Evolutionary conservation across 2,797 vertebrate genomes (phyloP).

Genomic region (Momotus momota): DNA sequence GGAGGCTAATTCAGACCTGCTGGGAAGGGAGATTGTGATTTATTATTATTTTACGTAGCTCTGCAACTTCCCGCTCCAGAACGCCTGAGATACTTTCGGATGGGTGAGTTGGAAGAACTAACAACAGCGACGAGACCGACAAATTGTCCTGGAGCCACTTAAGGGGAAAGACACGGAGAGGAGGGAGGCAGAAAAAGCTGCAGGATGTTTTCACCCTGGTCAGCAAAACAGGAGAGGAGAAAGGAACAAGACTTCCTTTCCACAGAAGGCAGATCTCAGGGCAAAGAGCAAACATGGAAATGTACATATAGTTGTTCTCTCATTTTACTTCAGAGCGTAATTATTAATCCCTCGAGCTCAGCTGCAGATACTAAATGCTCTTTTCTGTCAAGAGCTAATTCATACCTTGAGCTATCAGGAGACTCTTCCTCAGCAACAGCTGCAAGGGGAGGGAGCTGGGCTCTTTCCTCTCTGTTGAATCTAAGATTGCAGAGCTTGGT

Average conservation of each 20-base stretch:
- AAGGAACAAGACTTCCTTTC: neutral
- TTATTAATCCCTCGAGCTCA: neutral
- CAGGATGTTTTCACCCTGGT: neutral
- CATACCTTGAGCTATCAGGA: neutral
- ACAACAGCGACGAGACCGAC: neutral
- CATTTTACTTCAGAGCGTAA: neutral
- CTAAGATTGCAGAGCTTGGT: neutral
- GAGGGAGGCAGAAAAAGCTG: neutral
- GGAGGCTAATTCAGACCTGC: slow-evolving; percentile 35
- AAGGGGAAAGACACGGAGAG: neutral
- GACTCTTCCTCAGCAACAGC: neutral
- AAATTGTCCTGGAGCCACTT: neutral
- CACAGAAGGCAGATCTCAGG: neutral
- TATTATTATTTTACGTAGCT: neutral
- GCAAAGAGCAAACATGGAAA: neutral
- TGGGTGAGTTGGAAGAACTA: neutral
- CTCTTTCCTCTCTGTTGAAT: neutral
- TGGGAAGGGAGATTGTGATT: slow-evolving; percentile 1
- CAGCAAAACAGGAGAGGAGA: neutral
- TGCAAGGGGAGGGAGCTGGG: neutral
- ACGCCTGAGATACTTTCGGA: neutral
- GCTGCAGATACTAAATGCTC: neutral
- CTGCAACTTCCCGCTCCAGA: neutral
- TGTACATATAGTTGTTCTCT: neutral
- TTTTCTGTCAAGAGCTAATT: neutral